phyloP scores from a whole-genome alignment of 2,113 vertebrate genomes.

The Thomomys bottae region DNA sequence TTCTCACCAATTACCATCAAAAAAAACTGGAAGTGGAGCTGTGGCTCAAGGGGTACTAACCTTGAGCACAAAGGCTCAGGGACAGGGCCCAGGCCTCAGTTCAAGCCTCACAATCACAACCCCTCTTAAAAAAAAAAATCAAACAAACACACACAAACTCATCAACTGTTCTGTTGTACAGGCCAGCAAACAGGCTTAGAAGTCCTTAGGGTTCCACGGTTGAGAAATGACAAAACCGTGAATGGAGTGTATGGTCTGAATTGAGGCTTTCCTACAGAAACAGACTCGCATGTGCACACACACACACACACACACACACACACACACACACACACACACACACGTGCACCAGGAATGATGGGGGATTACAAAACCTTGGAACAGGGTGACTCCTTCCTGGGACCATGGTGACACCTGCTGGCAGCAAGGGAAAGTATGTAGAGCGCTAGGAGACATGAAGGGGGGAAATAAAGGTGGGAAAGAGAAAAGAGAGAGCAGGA shows the following conservation, averaged over 20 bases:
- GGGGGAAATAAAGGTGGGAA: neutral
- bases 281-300: no score
- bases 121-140: neutral
- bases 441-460: neutral
- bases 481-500: neutral
- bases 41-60: no score
- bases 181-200: slow-evolving; percentile 48
- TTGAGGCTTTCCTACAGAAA: neutral
- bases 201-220: neutral
- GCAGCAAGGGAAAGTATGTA: neutral
- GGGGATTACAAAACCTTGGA: neutral
- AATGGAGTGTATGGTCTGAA: neutral
- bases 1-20: no score
- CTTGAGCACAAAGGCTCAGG: no score
- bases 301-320: neutral
- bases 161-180: neutral
- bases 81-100: no score
- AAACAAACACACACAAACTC: neutral
- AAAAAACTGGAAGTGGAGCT: no score
- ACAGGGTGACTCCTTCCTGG: neutral
- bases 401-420: slow-evolving; percentile 64
- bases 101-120: no score
- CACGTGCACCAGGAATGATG: neutral
- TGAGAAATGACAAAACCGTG: slow-evolving; percentile 14
- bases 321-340: no score